Conservation (phyloP, 23 tunicate genomes). For the Styela clava region DNA sequence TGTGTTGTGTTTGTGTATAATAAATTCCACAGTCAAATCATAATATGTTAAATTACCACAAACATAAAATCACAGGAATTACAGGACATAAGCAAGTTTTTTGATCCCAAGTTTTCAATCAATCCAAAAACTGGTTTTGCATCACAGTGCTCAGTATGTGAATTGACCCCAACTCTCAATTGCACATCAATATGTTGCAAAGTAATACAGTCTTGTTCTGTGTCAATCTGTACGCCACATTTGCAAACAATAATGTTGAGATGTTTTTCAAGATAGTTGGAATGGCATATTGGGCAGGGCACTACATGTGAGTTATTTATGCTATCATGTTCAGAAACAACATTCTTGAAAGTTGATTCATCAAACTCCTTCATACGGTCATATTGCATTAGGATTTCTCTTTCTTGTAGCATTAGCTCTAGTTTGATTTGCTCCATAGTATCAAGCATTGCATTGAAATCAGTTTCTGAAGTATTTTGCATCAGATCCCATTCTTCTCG, state of each 20-base stretch:
- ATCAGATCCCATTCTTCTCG: conserved; percentile 11
- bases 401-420: conserved; percentile 61
- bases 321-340: conserved; percentile 36
- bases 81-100: conserved; percentile 54
- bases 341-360: conserved; percentile 5
- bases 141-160: conserved; percentile 25
- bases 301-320: neutral
- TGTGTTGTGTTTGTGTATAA: neutral
- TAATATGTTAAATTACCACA: conserved; percentile 42
- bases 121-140: conserved; percentile 34
- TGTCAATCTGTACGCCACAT: conserved; percentile 36
- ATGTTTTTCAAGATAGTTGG: conserved; percentile 20
- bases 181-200: conserved; percentile 26
- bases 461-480: neutral
- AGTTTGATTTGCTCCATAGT: conserved; percentile 49
- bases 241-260: conserved; percentile 4
- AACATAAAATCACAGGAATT: conserved; percentile 70
- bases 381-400: conserved; percentile 39
- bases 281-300: conserved; percentile 35
- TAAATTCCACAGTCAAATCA: neutral
- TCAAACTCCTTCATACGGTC: conserved; percentile 26
- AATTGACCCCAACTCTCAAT: conserved; percentile 25
- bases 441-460: conserved; percentile 39
- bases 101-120: conserved; percentile 27
- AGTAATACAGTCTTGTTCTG: conserved; percentile 33